phyloP scores from a whole-genome alignment of 2,888 invertebrate species.

The Eulithis testata region DNA sequence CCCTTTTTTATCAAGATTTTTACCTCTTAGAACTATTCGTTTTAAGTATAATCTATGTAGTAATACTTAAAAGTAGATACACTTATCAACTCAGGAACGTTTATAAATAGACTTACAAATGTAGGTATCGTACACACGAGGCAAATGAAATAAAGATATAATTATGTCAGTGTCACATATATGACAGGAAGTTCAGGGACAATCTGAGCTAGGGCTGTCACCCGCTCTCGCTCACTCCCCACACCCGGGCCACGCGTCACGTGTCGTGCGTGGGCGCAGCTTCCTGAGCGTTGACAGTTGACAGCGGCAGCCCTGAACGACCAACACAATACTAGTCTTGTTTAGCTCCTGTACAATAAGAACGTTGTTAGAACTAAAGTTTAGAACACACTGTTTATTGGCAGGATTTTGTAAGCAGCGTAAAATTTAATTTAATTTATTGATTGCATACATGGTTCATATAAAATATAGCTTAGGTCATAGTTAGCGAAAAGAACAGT shows the following conservation, averaged over 20 bases:
- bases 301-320: slow-evolving; percentile 47
- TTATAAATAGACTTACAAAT: too few relatives aligned
- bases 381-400: background rate
- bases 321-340: slow-evolving; percentile 48
- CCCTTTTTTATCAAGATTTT: background rate
- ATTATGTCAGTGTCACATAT: too few relatives aligned
- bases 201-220: slow-evolving; percentile 14
- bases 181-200: background rate
- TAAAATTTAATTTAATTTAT: too few relatives aligned
- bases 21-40: too few relatives aligned
- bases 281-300: slow-evolving; percentile 56
- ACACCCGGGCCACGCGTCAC: slow-evolving; percentile 38
- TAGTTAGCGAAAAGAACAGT: too few relatives aligned
- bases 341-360: slow-evolving; percentile 43
- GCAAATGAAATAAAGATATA: too few relatives aligned
- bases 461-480: too few relatives aligned
- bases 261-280: slow-evolving; percentile 55
- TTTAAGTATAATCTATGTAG: too few relatives aligned
- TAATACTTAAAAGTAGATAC: background rate
- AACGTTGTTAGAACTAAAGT: slow-evolving; percentile 38
- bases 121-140: too few relatives aligned
- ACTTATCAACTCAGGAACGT: too few relatives aligned
- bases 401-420: background rate
- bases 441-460: too few relatives aligned
- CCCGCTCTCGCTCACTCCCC: slow-evolving; percentile 27